A percentile compares a stretch with the other conserved stretches of the same genome.
Evolutionary conservation across 2,797 vertebrate genomes (phyloP).

Genomic region (Gymnodraco acuticeps): DNA sequence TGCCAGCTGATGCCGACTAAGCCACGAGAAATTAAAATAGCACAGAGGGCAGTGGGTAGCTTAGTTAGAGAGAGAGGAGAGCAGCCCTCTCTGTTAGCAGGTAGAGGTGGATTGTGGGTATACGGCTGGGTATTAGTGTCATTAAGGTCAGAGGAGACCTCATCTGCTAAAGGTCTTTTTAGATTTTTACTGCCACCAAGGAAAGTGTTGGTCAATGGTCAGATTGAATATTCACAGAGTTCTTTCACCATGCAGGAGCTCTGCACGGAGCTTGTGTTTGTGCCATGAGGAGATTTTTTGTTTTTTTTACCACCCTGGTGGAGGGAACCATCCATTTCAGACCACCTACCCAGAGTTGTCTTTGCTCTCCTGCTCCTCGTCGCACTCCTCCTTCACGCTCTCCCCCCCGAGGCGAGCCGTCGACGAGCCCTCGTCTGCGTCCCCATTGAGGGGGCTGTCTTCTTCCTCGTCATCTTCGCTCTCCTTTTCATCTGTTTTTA

Average conservation of each 20-base stretch:
- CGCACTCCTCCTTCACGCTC: conserved; percentile 68
- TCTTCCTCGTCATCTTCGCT: conserved; percentile 49
- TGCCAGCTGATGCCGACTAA: conserved; percentile 72
- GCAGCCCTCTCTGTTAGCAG: conserved; percentile 67
- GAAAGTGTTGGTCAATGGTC: conserved; percentile 22
- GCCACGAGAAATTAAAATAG: conserved; percentile 73
- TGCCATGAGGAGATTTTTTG: conserved; percentile 26
- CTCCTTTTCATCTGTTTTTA: conserved; percentile 63
- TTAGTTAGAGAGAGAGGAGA: conserved; percentile 53
- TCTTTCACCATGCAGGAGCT: conserved; percentile 21
- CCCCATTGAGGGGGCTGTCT: conserved; percentile 52
- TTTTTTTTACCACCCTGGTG: conserved; percentile 31
- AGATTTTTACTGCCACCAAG: conserved; percentile 49
- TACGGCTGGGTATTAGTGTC: conserved; percentile 63
- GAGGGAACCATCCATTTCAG: conserved; percentile 41
- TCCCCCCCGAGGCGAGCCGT: conserved; percentile 60
- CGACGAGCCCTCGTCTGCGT: conserved; percentile 73
- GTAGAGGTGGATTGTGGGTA: conserved; percentile 65
- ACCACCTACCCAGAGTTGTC: conserved; percentile 86
- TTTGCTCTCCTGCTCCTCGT: conserved; percentile 79
- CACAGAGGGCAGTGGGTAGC: conserved; percentile 65
- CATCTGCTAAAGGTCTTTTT: conserved; percentile 47
- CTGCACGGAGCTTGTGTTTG: conserved; percentile 41
- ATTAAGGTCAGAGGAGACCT: conserved; percentile 55
- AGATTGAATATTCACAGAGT: conserved; percentile 28